Percentiles rank a stretch among this genome's conserved stretches.
Conservation (phyloP, 92 coral and sea anemone genomes). For the Porites evermanni region DNA sequence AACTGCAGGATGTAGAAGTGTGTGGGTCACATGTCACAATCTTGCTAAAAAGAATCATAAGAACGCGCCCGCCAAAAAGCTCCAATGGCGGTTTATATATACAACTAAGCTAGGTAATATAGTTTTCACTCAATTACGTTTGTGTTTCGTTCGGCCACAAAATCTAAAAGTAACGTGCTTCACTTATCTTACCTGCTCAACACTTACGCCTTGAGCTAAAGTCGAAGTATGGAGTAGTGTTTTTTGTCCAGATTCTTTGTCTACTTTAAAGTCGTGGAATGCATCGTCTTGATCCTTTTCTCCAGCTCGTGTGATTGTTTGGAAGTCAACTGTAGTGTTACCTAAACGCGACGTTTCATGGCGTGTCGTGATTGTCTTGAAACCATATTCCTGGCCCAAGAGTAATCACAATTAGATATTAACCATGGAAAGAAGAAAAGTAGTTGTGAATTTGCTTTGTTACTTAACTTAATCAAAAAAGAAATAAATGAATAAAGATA, state of each 20-base stretch:
- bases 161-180: neutral
- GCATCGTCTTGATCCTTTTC: slow-evolving; percentile 11
- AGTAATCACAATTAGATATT: too few relatives aligned
- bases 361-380: slow-evolving; percentile 2
- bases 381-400: slow-evolving; percentile 17
- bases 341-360: slow-evolving; percentile 7
- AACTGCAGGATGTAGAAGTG: too few relatives aligned
- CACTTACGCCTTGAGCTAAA: slow-evolving; percentile 21
- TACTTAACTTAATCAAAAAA: too few relatives aligned
- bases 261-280: neutral
- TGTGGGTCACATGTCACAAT: too few relatives aligned
- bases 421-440: too few relatives aligned
- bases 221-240: slow-evolving; percentile 16
- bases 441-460: neutral
- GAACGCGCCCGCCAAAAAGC: too few relatives aligned
- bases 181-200: slow-evolving; percentile 14
- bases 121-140: too few relatives aligned
- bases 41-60: too few relatives aligned
- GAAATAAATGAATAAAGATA: too few relatives aligned
- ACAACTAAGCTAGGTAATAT: too few relatives aligned
- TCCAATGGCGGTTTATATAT: too few relatives aligned
- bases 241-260: slow-evolving; percentile 23
- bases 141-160: neutral
- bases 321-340: neutral
- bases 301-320: neutral